Base-by-base conservation (phyloP, 1,140 invertebrate species). In the Conopomorpha cramerella region DNA sequence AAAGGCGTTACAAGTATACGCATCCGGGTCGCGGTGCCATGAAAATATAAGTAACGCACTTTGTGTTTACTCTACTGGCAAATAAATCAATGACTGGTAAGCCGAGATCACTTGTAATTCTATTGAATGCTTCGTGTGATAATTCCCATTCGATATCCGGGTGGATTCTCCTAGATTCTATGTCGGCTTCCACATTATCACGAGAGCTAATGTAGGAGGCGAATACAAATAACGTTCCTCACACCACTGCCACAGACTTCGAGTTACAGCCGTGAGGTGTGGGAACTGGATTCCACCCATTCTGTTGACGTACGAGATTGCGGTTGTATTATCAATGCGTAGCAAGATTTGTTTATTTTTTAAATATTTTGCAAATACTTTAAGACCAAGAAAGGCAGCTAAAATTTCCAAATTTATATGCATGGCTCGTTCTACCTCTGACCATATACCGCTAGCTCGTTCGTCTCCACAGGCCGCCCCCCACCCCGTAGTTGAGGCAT, bases 401-500 rank as follows among this genome's bases (percentile, higher is more conserved):
- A 27, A 10, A 13, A 39, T 15, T 12, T 32, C 30, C 8, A 33
- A 23, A 10, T 16, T 27, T 16, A n/a, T n/a, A n/a, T n/a, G n/a
- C n/a, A n/a, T n/a, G n/a, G n/a, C n/a, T n/a, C n/a, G 40, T 32
- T 58, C 46, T n/a, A 1, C 0, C 7, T 26, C n/a, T n/a, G 26
- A 38, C 55, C 54, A 65, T 26, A 28, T 34, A 0, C 50, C 56
- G 36, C 44, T 29, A 8, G 44, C 41, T 8, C 7, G 38, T 27
- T 45, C 3, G 7, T 35, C 30, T 1, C 45, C 37, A 26, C 43
- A 57, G 31, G 28, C 14, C 2, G 43, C 34, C 6, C 51, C 59
- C 53, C 51, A 57, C n/a, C 52, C 59, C 30, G 57, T 44, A 2
- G 11, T 32, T 8, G 59, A 66, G 2, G 56, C 56, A 37, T 66